Conservation (phyloP, 2,113 vertebrate genomes). For the Oryzias melastigma region DNA sequence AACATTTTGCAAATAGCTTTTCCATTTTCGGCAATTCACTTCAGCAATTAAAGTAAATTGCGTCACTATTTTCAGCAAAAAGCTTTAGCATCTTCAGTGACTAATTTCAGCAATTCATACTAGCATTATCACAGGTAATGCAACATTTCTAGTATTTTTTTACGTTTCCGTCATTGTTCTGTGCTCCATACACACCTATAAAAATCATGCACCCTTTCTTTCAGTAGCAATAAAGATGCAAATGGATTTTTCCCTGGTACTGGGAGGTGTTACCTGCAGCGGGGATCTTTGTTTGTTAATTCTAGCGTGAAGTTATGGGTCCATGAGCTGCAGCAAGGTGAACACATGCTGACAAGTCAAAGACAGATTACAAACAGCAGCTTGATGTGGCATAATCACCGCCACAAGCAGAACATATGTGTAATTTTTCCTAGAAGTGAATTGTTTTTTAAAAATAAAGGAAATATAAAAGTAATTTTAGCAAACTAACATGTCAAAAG, state of each 20-base stretch:
- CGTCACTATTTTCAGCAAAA: too few relatives aligned
- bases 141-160: too few relatives aligned
- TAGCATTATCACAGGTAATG: too few relatives aligned
- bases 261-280: neutral
- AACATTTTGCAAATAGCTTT: too few relatives aligned
- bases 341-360: slow-evolving; percentile 5
- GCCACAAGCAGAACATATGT: too few relatives aligned
- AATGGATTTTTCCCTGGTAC: slow-evolving; percentile 36
- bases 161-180: neutral
- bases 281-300: slow-evolving; percentile 16
- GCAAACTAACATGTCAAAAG: neutral
- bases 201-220: slow-evolving; percentile 2
- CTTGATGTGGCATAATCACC: neutral
- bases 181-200: neutral
- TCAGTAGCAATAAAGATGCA: slow-evolving; percentile 53
- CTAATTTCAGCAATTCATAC: too few relatives aligned
- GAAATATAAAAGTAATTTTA: too few relatives aligned
- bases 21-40: too few relatives aligned
- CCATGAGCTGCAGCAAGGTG: neutral
- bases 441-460: too few relatives aligned
- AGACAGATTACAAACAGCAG: slow-evolving; percentile 4
- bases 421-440: too few relatives aligned
- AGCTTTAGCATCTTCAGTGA: too few relatives aligned
- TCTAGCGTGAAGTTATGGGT: neutral
- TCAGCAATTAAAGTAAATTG: too few relatives aligned